Evolutionary conservation across 2,797 vertebrate species (phyloP).

Genomic region (Chiloscyllium punctatum): DNA sequence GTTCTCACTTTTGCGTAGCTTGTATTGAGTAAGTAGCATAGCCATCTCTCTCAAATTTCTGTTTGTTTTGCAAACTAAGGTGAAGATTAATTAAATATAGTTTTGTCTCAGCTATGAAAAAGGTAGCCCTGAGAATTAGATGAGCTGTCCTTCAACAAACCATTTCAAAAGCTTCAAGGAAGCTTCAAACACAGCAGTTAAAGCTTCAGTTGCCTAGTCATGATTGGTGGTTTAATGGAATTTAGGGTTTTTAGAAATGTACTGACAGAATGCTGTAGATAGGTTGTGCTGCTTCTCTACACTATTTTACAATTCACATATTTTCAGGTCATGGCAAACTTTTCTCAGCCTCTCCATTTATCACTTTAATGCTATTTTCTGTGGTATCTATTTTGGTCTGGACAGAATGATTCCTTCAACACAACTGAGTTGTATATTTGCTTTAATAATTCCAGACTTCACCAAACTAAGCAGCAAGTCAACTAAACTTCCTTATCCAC

Average conservation of each 20-base stretch:
- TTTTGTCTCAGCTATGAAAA: neutral
- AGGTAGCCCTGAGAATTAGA: neutral
- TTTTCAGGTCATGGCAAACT: neutral
- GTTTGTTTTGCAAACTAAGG: neutral
- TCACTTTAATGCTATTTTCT: neutral
- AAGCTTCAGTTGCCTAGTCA: neutral
- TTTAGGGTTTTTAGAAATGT: neutral
- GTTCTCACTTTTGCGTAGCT: too few relatives aligned
- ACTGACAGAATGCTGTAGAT: neutral
- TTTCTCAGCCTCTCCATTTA: neutral
- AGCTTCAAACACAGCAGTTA: neutral
- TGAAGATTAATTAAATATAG: neutral
- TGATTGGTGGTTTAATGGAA: neutral
- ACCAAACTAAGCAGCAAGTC: neutral
- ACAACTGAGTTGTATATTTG: neutral
- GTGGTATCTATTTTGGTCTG: neutral
- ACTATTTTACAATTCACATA: neutral
- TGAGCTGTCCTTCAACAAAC: neutral
- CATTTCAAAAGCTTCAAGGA: neutral
- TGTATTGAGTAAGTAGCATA: neutral
- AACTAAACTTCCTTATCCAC: too few relatives aligned
- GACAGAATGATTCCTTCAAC: neutral
- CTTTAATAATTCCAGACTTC: neutral
- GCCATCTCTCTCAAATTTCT: neutral
- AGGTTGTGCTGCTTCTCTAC: neutral